Base-by-base conservation (phyloP, 2,797 vertebrate species). In the Acanthurus lineatus region DNA sequence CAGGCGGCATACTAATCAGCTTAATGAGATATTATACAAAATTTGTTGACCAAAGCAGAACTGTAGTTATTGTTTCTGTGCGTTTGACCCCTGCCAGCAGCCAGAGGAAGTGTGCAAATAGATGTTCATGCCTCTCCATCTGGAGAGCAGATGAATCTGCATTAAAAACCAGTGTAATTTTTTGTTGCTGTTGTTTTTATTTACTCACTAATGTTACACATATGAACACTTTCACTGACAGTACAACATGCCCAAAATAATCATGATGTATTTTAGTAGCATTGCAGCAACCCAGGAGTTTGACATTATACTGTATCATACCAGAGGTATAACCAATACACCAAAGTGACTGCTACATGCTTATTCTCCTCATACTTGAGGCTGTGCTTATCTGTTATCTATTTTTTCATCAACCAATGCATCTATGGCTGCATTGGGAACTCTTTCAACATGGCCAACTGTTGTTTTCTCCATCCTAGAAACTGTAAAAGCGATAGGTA, bases 1-100 rank as follows among this genome's bases (percentile, higher is more conserved):
- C 95, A 96, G 96, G 97, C 96, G 94, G 97, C 96, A 97, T 96
- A 96, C 96, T 98, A 99, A 98, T 98, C 97, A 97, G 97, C 97
- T 97, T 99, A 98, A 98, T 99, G 96, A 97, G 97, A 97, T 97
- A 97, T 97, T 97, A 97, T 97, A 97, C 96, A 95, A 95, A 96
- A 98, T 98, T 97, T 99, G 97, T 99, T 97, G 97, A 98, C 97
- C 96, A 97, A 97, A 97, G 97, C 97, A 98, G 96, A 98, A 97
- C 95, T 91, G 44, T 81, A 87, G 81, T 97, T 96, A 97, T 97
- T 97, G 96, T 98, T 95, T 97, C 95, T 94, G 95, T 97, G 96
- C 96, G 70, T 96, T 96, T 97, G 97, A 97, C 97, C 97, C 97
- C 85, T 82, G 86, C 96, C 94, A 94, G 94, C 96, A 96, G 96